These are phyloP conservation scores for Rhinella marina DNA, from an alignment of 2,797 vertebrate species.

Conservation along the genomic window DNA sequence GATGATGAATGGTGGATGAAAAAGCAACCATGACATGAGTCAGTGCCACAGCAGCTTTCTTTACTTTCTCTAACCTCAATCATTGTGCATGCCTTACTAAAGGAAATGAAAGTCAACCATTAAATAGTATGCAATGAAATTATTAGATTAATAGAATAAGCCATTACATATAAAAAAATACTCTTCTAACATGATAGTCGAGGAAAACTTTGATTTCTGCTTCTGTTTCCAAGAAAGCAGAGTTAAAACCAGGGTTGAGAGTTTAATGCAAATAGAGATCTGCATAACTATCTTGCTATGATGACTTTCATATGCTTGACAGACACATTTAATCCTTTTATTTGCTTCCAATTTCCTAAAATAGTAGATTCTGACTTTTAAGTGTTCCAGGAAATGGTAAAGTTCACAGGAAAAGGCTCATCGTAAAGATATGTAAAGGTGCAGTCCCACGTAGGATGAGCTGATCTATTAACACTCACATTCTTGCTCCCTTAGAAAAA, in stretches of 20 bases:
- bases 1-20: constrained; percentile 70
- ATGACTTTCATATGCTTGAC: constrained; percentile 16
- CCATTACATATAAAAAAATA: background rate
- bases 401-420: constrained; percentile 35
- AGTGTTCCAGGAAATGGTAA: constrained; percentile 50
- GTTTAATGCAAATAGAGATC: background rate
- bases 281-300: background rate
- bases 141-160: background rate
- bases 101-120: background rate
- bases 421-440: constrained; percentile 31
- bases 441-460: constrained; percentile 31
- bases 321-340: constrained; percentile 30
- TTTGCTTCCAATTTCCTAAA: constrained; percentile 44
- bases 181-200: background rate
- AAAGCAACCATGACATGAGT: constrained; percentile 64
- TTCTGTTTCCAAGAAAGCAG: constrained; percentile 1
- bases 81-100: background rate
- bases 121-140: background rate
- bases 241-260: background rate
- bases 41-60: constrained; percentile 54
- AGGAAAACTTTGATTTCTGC: background rate
- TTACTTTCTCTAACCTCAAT: constrained; percentile 57
- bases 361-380: constrained; percentile 33
- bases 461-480: constrained; percentile 32
- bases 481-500: constrained; percentile 15